Base-by-base conservation (phyloP, 2,888 invertebrate genomes). In the Nezara viridula region DNA sequence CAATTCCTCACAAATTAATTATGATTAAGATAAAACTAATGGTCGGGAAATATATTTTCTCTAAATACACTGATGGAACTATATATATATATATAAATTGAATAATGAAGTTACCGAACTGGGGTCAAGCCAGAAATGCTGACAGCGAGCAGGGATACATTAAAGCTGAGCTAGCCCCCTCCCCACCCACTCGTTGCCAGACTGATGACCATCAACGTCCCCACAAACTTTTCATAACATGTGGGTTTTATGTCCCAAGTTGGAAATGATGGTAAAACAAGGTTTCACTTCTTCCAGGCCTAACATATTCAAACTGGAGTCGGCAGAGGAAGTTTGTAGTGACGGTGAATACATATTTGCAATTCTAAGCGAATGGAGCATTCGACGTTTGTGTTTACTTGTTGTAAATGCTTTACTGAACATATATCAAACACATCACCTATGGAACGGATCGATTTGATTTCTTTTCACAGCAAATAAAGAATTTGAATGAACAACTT, bases 341-440 rank as follows among this genome's bases (percentile, higher is more conserved):
- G 66, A 40, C 81, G 40, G 44, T n/a, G 81, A n/a, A 24, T 47
- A 47, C 81, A 81, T 81, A 81, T 81, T 81, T 81, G 81, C 81
- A 81, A 81, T 40, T 81, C 81, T 12, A 81, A 81, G 81, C n/a
- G n/a, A n/a, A 37, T 73, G n/a, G 44, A n/a, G 5, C n/a, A n/a
- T 9, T 81, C 81, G 7, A 81, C 81, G 37, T 81, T n/a, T 40
- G 44, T 81, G 81, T 81, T 81, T 81, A 81, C 81, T 44, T 44
- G 81, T 47, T 47, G 81, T 81, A 81, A 81, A 81, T 47, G 81
- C 12, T 47, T 73, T n/a, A 47, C n/a, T 16, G n/a, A 81, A 24
- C 81, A n/a, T n/a, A 44, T 44, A 40, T 81, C 44, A 81, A 81
- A 73, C 37, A 73, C 66, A 37, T 37, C 66, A 73, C 66, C 66